Percentiles rank a stretch among this genome's conserved stretches.
phyloP scores from a whole-genome alignment of 2,888 invertebrate genomes.

The Boloria selene region DNA sequence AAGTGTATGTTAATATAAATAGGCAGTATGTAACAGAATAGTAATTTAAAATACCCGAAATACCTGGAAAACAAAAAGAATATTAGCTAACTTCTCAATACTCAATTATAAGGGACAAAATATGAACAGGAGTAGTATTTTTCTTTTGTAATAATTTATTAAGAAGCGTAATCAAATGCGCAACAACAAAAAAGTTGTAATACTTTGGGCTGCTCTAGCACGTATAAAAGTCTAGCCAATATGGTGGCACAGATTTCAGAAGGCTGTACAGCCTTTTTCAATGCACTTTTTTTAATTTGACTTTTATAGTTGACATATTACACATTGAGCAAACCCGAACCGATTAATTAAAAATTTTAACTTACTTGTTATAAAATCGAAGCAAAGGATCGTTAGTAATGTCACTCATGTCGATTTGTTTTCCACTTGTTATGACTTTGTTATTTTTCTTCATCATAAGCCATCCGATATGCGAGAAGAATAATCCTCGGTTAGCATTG shows the following conservation, averaged over 20 bases:
- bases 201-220: too few species aligned
- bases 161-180: not conserved
- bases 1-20: slow-evolving; percentile 85
- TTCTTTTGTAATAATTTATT: not conserved
- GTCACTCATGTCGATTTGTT: slow-evolving; percentile 89
- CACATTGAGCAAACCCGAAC: too few species aligned
- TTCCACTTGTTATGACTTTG: slow-evolving; percentile 88
- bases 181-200: too few species aligned
- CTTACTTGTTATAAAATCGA: slow-evolving; percentile 25
- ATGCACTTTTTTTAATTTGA: too few species aligned
- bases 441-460: slow-evolving; percentile 91
- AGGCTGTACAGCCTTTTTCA: too few species aligned
- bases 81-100: not conserved
- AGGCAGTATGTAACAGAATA: slow-evolving; percentile 89
- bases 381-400: slow-evolving; percentile 88
- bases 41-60: slow-evolving; percentile 85
- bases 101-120: too few species aligned
- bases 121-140: not conserved
- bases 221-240: too few species aligned
- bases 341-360: not conserved
- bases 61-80: slow-evolving; percentile 67
- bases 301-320: too few species aligned
- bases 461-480: slow-evolving; percentile 96
- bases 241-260: too few species aligned
- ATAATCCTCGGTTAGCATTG: slow-evolving; percentile 91